Evolutionary conservation across 1,140 invertebrate genomes (phyloP).

Genomic region (Hetaerina americana): DNA sequence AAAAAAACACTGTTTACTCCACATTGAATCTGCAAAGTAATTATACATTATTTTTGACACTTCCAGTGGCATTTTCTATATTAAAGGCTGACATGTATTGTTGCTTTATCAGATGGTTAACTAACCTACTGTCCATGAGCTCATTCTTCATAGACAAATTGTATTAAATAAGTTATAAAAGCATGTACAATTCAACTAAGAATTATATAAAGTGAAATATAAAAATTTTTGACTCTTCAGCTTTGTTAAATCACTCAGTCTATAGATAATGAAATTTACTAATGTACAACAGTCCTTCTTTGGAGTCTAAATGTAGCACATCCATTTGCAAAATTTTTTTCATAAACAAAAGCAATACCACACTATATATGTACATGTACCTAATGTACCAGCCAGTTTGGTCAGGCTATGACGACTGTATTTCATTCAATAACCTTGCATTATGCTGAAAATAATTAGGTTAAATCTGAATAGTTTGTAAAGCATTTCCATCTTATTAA

Average conservation of each 20-base stretch:
- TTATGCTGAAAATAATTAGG: neutral
- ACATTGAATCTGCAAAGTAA: no score
- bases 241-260: neutral
- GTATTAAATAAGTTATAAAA: neutral
- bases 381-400: neutral
- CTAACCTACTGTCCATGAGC: neutral
- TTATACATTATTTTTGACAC: neutral
- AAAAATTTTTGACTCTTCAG: neutral
- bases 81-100: neutral
- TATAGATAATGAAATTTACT: neutral
- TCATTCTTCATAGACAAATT: neutral
- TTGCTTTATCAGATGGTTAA: neutral
- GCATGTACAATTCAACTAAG: neutral
- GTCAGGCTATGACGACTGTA: neutral
- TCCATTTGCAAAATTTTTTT: conserved; percentile 1
- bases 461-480: neutral
- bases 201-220: neutral
- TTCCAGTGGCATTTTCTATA: neutral
- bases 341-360: neutral
- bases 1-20: no score
- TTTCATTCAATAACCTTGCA: neutral
- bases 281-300: neutral
- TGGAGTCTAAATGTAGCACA: neutral
- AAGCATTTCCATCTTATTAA: neutral
- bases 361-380: neutral